Percentiles rank a stretch among this genome's conserved stretches.
phyloP scores from a whole-genome alignment of 2,888 invertebrate species.

The Agrilus biguttatus region DNA sequence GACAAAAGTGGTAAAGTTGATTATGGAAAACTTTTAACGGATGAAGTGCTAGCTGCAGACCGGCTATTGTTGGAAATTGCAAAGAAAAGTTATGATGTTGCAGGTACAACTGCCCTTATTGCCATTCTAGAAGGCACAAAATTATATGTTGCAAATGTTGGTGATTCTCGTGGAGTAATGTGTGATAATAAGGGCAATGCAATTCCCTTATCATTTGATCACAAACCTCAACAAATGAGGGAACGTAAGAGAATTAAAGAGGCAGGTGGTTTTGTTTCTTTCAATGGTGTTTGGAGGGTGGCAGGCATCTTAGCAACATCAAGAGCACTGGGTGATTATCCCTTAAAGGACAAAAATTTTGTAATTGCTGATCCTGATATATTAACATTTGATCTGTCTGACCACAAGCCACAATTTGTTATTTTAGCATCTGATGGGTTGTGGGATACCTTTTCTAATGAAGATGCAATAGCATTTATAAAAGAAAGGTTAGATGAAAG shows the following conservation, averaged over 20 bases:
- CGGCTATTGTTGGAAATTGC: conserved; percentile 67
- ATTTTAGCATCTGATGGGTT: conserved; percentile 90
- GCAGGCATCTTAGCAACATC: conserved; percentile 91
- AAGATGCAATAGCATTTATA: conserved; percentile 83
- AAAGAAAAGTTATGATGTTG: conserved; percentile 59
- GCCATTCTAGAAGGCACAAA: conserved; percentile 71
- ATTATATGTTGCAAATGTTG: conserved; percentile 88
- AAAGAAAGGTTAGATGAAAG: conserved; percentile 74
- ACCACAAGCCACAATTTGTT: conserved; percentile 78
- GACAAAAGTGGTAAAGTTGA: conserved; percentile 60
- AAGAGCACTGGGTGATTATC: conserved; percentile 88
- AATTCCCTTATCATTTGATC: conserved; percentile 87
- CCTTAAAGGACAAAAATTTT: conserved; percentile 82
- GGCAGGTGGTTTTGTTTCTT: conserved; percentile 89
- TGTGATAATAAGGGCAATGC: conserved; percentile 82
- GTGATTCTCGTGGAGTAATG: conserved; percentile 92
- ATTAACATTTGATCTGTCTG: conserved; percentile 73
- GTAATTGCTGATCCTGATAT: conserved; percentile 95
- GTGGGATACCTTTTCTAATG: conserved; percentile 93
- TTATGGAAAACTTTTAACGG: conserved; percentile 67
- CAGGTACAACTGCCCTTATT: conserved; percentile 84
- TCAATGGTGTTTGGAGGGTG: conserved; percentile 93
- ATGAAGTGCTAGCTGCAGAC: conserved; percentile 78
- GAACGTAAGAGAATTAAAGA: conserved; percentile 86
- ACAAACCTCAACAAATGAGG: conserved; percentile 91